Evolutionary conservation across 30 jellyfish, hydroid and myxozoan species (phyloP), one percentile per base, ranked within the genome.

Genomic region (Clytia hemisphaerica): DNA sequence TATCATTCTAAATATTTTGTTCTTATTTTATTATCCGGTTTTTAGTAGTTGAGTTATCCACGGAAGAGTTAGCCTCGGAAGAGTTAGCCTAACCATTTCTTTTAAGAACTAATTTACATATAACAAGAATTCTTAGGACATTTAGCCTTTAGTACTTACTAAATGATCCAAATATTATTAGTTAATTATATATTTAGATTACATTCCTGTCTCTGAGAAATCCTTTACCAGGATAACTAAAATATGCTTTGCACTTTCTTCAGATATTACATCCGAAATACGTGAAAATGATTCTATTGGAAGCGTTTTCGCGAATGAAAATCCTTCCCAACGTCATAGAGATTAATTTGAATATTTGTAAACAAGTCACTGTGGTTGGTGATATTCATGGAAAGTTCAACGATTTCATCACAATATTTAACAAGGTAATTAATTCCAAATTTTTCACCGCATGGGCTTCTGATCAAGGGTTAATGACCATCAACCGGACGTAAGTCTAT

Each of bases 371-470:
- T 22, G 55, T 82, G 12, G 77, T 83, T 45, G 94, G 94, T 82
- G 94, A 82, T 44, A 21, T 82, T 48, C 94, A 82, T 37, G 94
- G 94, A 7, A 82, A 82, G 31, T 66, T 82, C 10, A 88, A 82
- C 46, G 88, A 82, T 58, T 67, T 82, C 15, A 32, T 82, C 45
- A 82, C 81, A 18, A 72, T 82, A 2, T 82, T 82, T 49, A 88
- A 82, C 76, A 82, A 82, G 89, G 94, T 82, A 50, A 4, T 57
- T 27, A 37, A 6, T n/a, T 2, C 24, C 24, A 46, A 10, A 10
- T 7, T 16, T 40, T 10, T 7, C 14, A 40, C 16, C 14, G 53
- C 10, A 40, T 10, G 16, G 16, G 14, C 16, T 16, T 7, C 53
- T 40, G 10, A 10, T 40, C 16, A 40, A 40, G 16, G 10, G 10